Percentiles rank a stretch among this genome's conserved stretches.
phyloP scores from a whole-genome alignment of 2,797 vertebrate species.

The Pseudochirops corinnae region DNA sequence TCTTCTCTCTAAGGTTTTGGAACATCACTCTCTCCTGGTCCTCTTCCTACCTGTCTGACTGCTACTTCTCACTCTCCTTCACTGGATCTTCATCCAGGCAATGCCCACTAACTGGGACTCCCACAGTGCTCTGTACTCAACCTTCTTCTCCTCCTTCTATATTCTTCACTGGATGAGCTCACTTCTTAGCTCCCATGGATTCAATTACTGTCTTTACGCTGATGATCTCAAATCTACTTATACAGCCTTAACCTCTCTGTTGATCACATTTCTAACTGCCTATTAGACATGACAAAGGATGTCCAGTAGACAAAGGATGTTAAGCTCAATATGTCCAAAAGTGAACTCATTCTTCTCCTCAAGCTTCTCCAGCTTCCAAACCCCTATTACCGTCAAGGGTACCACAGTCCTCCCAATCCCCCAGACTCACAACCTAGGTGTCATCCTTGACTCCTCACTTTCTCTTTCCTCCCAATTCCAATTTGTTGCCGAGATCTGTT shows the following conservation, averaged over 20 bases:
- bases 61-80: background rate
- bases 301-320: background rate
- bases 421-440: background rate
- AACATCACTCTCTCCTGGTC: background rate
- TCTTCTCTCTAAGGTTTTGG: background rate
- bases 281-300: background rate
- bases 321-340: background rate
- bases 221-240: background rate
- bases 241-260: background rate
- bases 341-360: background rate
- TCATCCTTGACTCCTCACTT: background rate
- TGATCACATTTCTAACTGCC: background rate
- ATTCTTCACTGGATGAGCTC: background rate
- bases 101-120: background rate
- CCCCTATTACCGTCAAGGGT: background rate
- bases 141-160: background rate
- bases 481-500: background rate
- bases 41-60: background rate
- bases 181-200: background rate
- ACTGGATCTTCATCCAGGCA: background rate
- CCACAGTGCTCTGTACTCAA: background rate
- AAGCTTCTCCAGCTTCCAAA: background rate
- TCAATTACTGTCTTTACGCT: background rate
- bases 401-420: background rate
- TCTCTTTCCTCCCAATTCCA: background rate